Evolutionary conservation across 2,797 vertebrate genomes (phyloP).

Genomic region (Distichodus sexfasciatus): DNA sequence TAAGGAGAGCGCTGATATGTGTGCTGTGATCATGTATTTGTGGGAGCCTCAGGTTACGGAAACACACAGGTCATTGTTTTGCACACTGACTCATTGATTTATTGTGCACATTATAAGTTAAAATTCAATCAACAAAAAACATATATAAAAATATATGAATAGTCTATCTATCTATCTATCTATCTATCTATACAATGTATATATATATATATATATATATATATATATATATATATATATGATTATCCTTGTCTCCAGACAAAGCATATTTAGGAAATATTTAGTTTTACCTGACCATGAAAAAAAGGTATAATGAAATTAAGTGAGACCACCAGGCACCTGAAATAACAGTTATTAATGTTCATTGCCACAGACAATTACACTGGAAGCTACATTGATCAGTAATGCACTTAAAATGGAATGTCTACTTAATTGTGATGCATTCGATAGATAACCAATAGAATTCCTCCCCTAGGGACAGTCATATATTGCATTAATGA

Average conservation of each 20-base stretch:
- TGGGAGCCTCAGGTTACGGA: background rate
- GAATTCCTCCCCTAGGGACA: background rate
- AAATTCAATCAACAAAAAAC: too few relatives aligned
- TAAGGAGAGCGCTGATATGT: background rate
- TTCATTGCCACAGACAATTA: constrained; percentile 13
- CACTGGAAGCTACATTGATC: background rate
- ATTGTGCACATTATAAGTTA: too few relatives aligned
- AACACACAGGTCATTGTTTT: background rate
- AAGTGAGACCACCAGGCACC: background rate
- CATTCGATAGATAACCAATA: constrained; percentile 13
- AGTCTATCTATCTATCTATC: too few relatives aligned
- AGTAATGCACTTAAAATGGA: background rate
- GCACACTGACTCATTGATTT: background rate
- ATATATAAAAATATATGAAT: too few relatives aligned
- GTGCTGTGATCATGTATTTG: constrained; percentile 8
- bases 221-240: too few relatives aligned
- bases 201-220: too few relatives aligned
- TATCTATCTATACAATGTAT: too few relatives aligned
- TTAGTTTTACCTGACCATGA: background rate
- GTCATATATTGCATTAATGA: constrained; percentile 26
- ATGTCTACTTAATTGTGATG: constrained; percentile 30
- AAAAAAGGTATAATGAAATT: background rate
- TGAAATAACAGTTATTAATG: constrained; percentile 6
- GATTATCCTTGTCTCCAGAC: background rate
- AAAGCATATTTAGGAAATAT: background rate